Percentiles rank a stretch among this genome's conserved stretches.
These are phyloP conservation scores for Magallana gigas DNA, from an alignment of 1,140 invertebrate genomes.

Conservation along the genomic window DNA sequence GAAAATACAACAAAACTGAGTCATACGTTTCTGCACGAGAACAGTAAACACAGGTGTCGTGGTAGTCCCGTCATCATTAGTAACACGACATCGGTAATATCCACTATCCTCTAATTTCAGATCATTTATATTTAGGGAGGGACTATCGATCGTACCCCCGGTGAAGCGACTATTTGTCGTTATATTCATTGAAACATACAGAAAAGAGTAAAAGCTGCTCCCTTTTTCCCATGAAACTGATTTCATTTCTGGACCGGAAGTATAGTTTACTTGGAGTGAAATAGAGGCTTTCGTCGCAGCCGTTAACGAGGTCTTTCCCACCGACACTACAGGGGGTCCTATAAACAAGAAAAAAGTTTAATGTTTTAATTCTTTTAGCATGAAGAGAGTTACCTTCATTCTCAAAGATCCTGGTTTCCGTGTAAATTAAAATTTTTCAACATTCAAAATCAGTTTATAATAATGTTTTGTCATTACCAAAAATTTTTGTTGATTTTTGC, in stretches of 20 bases:
- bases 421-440: not conserved
- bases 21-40: not conserved
- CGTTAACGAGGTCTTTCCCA: not conserved
- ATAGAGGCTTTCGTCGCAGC: not conserved
- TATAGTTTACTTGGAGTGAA: not conserved
- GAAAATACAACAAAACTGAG: no score
- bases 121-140: not conserved
- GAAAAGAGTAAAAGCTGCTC: not conserved
- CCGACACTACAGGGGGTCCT: not conserved
- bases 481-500: not conserved
- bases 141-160: not conserved
- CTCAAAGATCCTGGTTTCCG: no score
- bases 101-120: not conserved
- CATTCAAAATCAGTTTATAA: no score
- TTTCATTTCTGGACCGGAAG: not conserved
- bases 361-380: no score
- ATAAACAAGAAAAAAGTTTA: not conserved
- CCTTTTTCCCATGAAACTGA: not conserved
- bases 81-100: not conserved
- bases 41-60: not conserved
- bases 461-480: no score
- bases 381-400: no score
- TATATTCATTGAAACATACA: not conserved
- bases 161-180: not conserved
- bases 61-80: not conserved